phyloP scores from a whole-genome alignment of 2,888 invertebrate genomes.

The Encarsia formosa region DNA sequence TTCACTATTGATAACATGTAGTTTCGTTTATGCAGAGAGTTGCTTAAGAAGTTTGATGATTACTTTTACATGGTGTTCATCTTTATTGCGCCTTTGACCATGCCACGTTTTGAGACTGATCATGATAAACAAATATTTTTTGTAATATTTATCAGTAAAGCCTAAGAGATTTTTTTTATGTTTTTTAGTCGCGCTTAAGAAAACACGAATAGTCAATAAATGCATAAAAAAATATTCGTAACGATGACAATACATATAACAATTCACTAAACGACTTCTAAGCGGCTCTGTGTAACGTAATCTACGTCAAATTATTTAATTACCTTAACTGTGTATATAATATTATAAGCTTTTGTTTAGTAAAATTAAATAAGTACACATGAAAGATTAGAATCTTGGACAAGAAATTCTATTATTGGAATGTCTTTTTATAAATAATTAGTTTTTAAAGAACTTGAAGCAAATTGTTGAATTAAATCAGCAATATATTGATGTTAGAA shows the following conservation, averaged over 20 bases:
- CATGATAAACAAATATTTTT: constrained; percentile 22
- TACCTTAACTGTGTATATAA: constrained; percentile 21
- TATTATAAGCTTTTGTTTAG: constrained; percentile 13
- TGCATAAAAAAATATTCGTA: not conserved
- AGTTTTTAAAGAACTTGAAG: no score
- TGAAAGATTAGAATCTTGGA: no score
- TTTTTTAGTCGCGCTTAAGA: constrained; percentile 9
- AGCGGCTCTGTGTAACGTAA: constrained; percentile 23
- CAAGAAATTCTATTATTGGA: no score
- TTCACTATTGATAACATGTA: constrained; percentile 13
- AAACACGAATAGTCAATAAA: not conserved
- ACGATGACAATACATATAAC: constrained; percentile 1
- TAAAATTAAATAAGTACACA: constrained; percentile 6
- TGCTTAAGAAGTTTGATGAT: constrained; percentile 22
- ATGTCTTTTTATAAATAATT: no score
- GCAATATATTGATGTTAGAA: no score
- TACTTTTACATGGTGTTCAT: constrained; percentile 18
- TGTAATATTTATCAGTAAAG: constrained; percentile 22
- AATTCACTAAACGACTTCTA: constrained; percentile 12
- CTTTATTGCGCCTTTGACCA: constrained; percentile 25
- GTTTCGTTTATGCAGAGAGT: constrained; percentile 21
- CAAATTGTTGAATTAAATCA: no score
- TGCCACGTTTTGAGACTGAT: constrained; percentile 29
- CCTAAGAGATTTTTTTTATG: constrained; percentile 9
- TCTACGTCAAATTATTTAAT: constrained; percentile 20